Percentiles rank a stretch among this genome's conserved stretches.
Conservation (phyloP, 2,888 invertebrate species). For the Pinctada fucata region DNA sequence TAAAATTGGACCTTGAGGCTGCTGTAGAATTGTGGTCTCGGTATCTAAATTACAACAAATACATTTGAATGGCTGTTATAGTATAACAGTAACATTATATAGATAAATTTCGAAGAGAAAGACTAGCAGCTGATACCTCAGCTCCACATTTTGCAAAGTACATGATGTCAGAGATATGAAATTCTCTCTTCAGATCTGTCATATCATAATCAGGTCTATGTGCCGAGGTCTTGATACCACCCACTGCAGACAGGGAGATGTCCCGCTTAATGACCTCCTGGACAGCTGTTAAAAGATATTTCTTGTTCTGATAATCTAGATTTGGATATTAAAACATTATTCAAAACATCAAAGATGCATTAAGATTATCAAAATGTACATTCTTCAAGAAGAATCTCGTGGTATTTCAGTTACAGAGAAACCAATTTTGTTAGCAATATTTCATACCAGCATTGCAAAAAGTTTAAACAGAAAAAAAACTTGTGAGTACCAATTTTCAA, state of each 20-base stretch:
- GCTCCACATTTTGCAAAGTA: constrained; percentile 94
- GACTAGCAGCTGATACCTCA: constrained; percentile 79
- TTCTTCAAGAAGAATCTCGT: not conserved
- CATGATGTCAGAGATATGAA: constrained; percentile 89
- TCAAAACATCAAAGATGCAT: not conserved
- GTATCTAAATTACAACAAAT: no score
- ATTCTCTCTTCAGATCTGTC: constrained; percentile 81
- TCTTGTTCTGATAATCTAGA: not conserved
- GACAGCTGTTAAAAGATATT: constrained; percentile 6
- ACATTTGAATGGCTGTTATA: no score
- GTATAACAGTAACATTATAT: no score
- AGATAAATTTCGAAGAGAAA: no score
- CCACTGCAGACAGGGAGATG: constrained; percentile 60
- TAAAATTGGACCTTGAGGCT: no score
- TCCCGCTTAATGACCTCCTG: constrained; percentile 62
- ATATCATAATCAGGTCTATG: constrained; percentile 47
- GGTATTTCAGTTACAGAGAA: not conserved
- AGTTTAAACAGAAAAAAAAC: no score
- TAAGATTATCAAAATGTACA: not conserved
- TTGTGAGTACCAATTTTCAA: no score
- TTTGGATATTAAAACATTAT: not conserved
- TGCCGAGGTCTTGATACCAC: constrained; percentile 59
- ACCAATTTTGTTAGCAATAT: not conserved
- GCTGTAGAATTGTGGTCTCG: no score
- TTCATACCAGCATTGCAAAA: no score